Conservation (phyloP, 64 coral and sea anemone genomes). For the Acropora tenuis region DNA sequence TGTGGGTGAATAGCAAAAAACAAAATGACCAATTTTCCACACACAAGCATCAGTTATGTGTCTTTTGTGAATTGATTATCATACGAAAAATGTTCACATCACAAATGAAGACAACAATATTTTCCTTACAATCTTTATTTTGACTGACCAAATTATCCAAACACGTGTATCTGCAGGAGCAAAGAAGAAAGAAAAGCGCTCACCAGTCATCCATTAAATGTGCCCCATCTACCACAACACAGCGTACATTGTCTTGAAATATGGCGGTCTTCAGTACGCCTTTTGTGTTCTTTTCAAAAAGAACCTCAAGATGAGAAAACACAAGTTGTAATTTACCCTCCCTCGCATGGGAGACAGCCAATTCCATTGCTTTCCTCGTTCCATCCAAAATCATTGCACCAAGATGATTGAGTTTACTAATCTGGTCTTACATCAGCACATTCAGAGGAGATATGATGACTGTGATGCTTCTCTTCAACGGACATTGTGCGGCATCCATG, state of each 20-base stretch:
- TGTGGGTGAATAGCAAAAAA: too few species aligned
- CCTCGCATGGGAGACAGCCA: neutral
- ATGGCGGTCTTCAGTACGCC: neutral
- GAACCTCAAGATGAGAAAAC: neutral
- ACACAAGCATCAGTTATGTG: too few species aligned
- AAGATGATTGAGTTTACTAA: slow-evolving; percentile 6
- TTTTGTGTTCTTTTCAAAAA: slow-evolving; percentile 1
- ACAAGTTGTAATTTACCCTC: neutral
- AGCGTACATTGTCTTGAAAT: neutral
- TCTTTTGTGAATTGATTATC: too few species aligned
- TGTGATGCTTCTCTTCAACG: neutral
- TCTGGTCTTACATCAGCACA: slow-evolving; percentile 44
- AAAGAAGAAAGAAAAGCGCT: neutral
- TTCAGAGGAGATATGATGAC: slow-evolving; percentile 49
- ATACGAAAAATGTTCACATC: too few species aligned
- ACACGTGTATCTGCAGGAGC: too few species aligned
- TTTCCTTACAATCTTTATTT: too few species aligned
- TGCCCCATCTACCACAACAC: slow-evolving; percentile 37
- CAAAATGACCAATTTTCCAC: too few species aligned
- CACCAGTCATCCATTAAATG: slow-evolving; percentile 43
- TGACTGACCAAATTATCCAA: too few species aligned
- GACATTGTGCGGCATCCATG: neutral
- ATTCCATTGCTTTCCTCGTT: neutral
- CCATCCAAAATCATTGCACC: neutral
- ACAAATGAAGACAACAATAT: too few species aligned